Percentiles rank a stretch among this genome's conserved stretches.
Conservation (phyloP, 2,797 vertebrate species). For the Mycteria americana region DNA sequence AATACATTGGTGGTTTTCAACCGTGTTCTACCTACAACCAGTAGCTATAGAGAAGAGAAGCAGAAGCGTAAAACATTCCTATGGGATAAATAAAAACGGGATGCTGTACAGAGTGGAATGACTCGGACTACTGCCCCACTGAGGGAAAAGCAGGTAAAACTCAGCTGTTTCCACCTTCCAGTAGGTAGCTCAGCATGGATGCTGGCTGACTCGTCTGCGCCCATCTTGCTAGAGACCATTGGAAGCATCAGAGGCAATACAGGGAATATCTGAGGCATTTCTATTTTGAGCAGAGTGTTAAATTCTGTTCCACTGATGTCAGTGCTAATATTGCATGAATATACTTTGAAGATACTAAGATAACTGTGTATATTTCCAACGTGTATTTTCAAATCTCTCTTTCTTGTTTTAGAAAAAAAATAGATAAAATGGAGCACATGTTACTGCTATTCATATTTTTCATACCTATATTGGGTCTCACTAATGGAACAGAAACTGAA, state of each 20-base stretch:
- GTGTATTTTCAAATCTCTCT: slow-evolving; percentile 11
- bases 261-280: not conserved
- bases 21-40: not conserved
- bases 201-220: not conserved
- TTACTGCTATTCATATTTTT: slow-evolving; percentile 81
- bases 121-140: not conserved
- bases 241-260: not conserved
- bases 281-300: not conserved
- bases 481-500: slow-evolving; percentile 68
- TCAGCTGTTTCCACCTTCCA: not conserved
- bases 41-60: not conserved
- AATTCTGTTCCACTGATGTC: not conserved
- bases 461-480: slow-evolving; percentile 71
- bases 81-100: not conserved
- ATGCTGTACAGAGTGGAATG: not conserved
- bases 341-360: not conserved
- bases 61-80: not conserved
- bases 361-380: not conserved
- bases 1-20: not conserved
- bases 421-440: slow-evolving; percentile 82
- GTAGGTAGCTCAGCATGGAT: not conserved
- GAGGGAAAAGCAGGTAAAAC: not conserved
- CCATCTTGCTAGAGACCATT: not conserved
- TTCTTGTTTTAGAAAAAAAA: slow-evolving; percentile 75
- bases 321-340: not conserved